Evolutionary conservation across 30 jellyfish, hydroid and myxozoan species (phyloP).

Genomic region (Turritopsis rubra): DNA sequence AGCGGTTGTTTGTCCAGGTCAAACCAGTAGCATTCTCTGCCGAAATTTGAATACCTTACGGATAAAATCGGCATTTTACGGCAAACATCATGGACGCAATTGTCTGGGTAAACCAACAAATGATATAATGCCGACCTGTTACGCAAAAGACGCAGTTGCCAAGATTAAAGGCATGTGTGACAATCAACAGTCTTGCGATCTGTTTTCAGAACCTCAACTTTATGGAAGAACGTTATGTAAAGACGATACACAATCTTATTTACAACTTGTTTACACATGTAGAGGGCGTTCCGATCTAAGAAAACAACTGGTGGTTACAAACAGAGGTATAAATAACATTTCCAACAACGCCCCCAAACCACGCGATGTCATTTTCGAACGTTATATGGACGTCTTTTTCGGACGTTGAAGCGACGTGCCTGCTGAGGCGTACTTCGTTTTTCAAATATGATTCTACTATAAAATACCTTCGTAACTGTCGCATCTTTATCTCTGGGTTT

Average conservation of each 20-base stretch:
- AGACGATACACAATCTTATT: slow-evolving; percentile 43
- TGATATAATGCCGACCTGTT: slow-evolving; percentile 83
- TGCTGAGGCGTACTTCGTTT: background rate
- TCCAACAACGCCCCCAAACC: background rate
- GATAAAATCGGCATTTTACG: slow-evolving; percentile 83
- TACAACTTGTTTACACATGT: slow-evolving; percentile 79
- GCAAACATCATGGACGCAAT: slow-evolving; percentile 72
- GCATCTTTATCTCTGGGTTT: too few species aligned
- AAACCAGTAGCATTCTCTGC: slow-evolving; percentile 73
- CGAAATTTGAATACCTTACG: slow-evolving; percentile 63
- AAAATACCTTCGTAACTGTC: background rate
- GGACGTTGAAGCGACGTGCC: too few species aligned
- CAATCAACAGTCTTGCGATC: slow-evolving; percentile 98
- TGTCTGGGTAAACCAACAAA: slow-evolving; percentile 71
- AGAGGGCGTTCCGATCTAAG: slow-evolving; percentile 57
- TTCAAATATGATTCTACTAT: background rate
- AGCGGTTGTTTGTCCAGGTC: slow-evolving; percentile 66
- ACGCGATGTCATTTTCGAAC: too few species aligned
- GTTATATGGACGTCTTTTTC: too few species aligned
- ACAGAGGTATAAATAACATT: background rate
- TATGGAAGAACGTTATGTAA: slow-evolving; percentile 80
- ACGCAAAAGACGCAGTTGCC: slow-evolving; percentile 68
- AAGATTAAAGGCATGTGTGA: slow-evolving; percentile 72
- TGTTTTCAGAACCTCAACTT: slow-evolving; percentile 68
- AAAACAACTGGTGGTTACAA: slow-evolving; percentile 24